Evolutionary conservation across 2,113 vertebrate species (phyloP).

Genomic region (Poeciliopsis turrubarensis): DNA sequence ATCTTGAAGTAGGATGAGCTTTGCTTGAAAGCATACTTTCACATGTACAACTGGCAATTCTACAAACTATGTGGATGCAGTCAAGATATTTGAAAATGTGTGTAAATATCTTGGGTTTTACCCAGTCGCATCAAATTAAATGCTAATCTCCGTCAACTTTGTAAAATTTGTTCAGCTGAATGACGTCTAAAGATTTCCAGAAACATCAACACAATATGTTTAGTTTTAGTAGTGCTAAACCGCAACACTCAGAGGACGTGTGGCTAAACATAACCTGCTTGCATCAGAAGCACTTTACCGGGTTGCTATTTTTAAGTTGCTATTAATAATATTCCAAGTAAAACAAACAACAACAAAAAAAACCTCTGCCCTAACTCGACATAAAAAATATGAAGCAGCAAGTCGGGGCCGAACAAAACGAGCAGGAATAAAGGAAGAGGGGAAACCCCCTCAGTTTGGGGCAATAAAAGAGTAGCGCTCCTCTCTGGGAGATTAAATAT

Average conservation of each 20-base stretch:
- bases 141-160: too few relatives aligned
- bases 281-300: not conserved
- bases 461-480: slow-evolving; percentile 77
- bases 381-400: slow-evolving; percentile 31
- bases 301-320: not conserved
- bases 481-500: slow-evolving; percentile 82
- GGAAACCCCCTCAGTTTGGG: slow-evolving; percentile 70
- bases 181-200: not conserved
- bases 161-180: not conserved
- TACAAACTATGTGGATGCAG: not conserved
- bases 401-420: slow-evolving; percentile 25
- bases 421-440: slow-evolving; percentile 51
- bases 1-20: not conserved
- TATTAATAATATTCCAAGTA: too few relatives aligned
- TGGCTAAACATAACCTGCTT: slow-evolving; percentile 1
- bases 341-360: not conserved
- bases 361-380: slow-evolving; percentile 13
- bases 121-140: too few relatives aligned
- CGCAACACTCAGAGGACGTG: not conserved
- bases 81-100: not conserved
- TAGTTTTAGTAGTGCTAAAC: not conserved
- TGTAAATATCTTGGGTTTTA: not conserved
- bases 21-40: not conserved
- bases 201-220: not conserved
- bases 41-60: not conserved